Base-by-base conservation (phyloP, 2,888 invertebrate genomes). In the Oasisia sp. region DNA sequence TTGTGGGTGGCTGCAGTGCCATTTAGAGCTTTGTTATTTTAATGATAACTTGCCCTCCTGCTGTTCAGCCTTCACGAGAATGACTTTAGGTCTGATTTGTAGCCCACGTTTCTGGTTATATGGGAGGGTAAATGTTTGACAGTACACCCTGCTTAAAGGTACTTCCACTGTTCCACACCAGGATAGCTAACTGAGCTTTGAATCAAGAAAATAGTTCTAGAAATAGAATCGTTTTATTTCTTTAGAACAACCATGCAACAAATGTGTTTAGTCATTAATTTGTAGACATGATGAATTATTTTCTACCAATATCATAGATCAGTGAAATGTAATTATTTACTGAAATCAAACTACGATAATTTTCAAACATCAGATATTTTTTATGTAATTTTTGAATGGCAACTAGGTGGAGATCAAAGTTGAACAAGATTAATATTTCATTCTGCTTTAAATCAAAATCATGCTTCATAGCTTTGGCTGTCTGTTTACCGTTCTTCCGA, bases 41-140 rank as follows among this genome's bases (percentile, higher is more conserved):
- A 74, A 74, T 74, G 74, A 74, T 74, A 74, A 74, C 74, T 74
- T 27, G 74, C 27, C 74, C 19, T n/a, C 74, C 74, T 74, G 74
- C 74, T 74, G 74, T 7, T 19, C 7, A 27, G 27, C 74, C 74
- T 19, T 74, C 74, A 74, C 4, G 7, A n/a, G 27, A 27, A 19
- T 74, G 74, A 27, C 74, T 74, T 74, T 74, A 74, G 74, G 74
- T 19, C 74, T 74, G 74, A 74, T 74, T 74, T 74, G n/a, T 74
- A 27, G 74, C 74, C 74, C 74, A 74, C 7, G 74, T 74, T 74
- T 74, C 74, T 74, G 74, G 74, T 74, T 74, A 14, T 74, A 74
- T 74, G 27, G 74, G 27, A 74, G 74, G n/a, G n/a, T 50, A 50
- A 50, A 50, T 50, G 50, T 74, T 74, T n/a, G n/a, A 19, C 74